Base-by-base conservation (phyloP, 2,888 invertebrate species). In the Gonocerus acuteangulatus region DNA sequence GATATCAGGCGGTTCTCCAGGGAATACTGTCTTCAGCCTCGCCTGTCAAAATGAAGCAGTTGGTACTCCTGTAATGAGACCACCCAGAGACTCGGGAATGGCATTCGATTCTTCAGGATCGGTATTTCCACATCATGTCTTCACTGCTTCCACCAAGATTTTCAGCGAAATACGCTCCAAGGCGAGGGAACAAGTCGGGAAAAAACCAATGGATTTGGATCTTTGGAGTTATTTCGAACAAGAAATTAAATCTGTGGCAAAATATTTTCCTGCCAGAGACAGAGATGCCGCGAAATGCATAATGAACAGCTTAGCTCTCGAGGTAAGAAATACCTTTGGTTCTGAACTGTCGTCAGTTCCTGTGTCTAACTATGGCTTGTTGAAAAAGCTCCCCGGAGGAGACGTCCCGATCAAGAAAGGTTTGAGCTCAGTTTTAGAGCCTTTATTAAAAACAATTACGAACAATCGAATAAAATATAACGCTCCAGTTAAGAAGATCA, bases 361-460 rank as follows among this genome's bases (percentile, higher is more conserved):
- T 13, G 85, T 86, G 0, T 84, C 85, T 72, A 84, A 86, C 67
- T 85, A 83, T 63, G 85, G 85, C 15, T 83, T 82, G 69, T 80
- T 78, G 65, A 80, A 85, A 66, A 78, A 80, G 69, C 79, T 86
- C 42, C 85, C 86, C 1, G 86, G 85, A 7, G 83, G 83, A 23
- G 78, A 78, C 67, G 79, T 83, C 2, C 75, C 80, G 34, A 78
- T 85, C 16, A 84, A 85, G 0, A 72, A 83, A 44, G 85, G 85
- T 51, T 84, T 79, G 70, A 81, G 83, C 1, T 84, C 84, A 1
- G 80, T 85, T 6, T 72, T 85, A 68, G 81, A 83, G 0, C 85
- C 85, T 0, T 71, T 85, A 48, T 71, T 85, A n/a, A 76, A 83
- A 49, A 81, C 81, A 13, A 72, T 85, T 21, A 83, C 84, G 2